phyloP scores from a whole-genome alignment of 2,113 vertebrate genomes.

The Microtus richardsoni region DNA sequence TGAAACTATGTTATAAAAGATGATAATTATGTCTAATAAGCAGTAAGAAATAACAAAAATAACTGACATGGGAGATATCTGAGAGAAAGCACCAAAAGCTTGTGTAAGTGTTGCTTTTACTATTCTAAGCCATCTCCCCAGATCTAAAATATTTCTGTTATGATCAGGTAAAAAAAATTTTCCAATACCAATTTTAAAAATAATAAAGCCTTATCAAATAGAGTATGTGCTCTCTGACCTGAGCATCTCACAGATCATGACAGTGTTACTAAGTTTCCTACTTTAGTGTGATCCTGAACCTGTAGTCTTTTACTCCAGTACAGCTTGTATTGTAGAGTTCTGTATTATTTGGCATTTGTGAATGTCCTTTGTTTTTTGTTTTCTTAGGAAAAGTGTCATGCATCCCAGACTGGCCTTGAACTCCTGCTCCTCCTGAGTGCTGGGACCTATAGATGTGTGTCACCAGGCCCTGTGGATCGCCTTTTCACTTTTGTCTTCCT shows the following conservation, averaged over 20 bases:
- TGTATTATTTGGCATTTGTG: neutral
- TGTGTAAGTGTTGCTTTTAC: neutral
- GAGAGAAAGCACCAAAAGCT: neutral
- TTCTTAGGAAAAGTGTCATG: neutral
- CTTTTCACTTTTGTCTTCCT: neutral
- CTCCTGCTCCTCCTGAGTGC: neutral
- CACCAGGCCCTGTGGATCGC: neutral
- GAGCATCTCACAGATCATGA: neutral
- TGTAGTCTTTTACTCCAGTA: neutral
- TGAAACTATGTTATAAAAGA: conserved; percentile 26
- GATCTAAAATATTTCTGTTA: conserved; percentile 5
- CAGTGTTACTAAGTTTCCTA: neutral
- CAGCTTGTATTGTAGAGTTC: neutral
- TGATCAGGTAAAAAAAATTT: neutral
- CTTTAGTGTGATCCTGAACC: neutral
- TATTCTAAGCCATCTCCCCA: neutral
- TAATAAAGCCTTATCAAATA: neutral
- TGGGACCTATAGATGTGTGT: neutral
- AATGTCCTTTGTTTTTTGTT: neutral
- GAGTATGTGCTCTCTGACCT: neutral
- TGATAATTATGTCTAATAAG: conserved; percentile 31
- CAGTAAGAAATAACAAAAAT: neutral
- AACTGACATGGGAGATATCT: neutral
- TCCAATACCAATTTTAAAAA: conserved; percentile 52
- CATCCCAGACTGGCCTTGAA: neutral